Evolutionary conservation across 2,888 invertebrate species (phyloP).

Genomic region (Marasmarcha lunaedactyla): DNA sequence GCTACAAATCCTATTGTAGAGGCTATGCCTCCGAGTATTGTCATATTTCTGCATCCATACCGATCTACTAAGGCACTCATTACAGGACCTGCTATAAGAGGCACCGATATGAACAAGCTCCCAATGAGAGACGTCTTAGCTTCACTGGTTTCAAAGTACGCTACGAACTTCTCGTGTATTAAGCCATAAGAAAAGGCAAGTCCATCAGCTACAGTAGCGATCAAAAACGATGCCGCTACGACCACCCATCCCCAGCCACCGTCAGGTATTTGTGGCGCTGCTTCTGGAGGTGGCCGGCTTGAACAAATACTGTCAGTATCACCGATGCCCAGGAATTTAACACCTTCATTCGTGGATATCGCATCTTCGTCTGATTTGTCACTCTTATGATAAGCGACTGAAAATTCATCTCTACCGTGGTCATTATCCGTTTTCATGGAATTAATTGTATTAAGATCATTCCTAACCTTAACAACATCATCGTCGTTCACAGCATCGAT

Average conservation of each 20-base stretch:
- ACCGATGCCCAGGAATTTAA: constrained; percentile 63
- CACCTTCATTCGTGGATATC: constrained; percentile 55
- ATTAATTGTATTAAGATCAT: constrained; percentile 49
- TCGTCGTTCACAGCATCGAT: constrained; percentile 42
- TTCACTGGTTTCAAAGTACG: constrained; percentile 81
- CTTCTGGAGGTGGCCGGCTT: constrained; percentile 33
- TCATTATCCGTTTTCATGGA: constrained; percentile 44
- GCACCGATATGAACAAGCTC: constrained; percentile 90
- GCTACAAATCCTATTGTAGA: constrained; percentile 83
- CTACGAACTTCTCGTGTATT: constrained; percentile 82
- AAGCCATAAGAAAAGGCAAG: constrained; percentile 94
- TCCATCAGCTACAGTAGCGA: constrained; percentile 92
- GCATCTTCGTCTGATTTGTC: constrained; percentile 48
- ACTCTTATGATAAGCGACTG: constrained; percentile 37
- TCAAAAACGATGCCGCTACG: constrained; percentile 85
- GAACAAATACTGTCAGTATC: constrained; percentile 63
- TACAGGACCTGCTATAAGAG: constrained; percentile 85
- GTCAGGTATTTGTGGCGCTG: constrained; percentile 77
- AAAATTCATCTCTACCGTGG: constrained; percentile 28
- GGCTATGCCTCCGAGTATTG: constrained; percentile 78
- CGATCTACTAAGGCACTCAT: constrained; percentile 88
- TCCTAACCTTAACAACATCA: constrained; percentile 29
- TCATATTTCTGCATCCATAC: constrained; percentile 84
- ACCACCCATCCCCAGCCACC: constrained; percentile 96
- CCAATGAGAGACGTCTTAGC: constrained; percentile 91